phyloP scores from a whole-genome alignment of 2,888 invertebrate species.

The Flexamia atlantica region DNA sequence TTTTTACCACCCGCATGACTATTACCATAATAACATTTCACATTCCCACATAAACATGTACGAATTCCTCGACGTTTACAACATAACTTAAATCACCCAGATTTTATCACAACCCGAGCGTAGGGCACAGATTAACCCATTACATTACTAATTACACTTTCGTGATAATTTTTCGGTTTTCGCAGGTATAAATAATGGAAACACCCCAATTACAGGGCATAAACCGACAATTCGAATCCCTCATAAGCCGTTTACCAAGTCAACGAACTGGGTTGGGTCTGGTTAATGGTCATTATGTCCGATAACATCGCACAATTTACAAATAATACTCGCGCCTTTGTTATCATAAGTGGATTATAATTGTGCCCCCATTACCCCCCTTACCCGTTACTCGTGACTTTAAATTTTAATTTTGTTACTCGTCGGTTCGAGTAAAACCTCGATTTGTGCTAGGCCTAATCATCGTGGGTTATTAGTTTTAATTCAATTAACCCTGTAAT shows the following conservation, averaged over 20 bases:
- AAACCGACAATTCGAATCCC: slow-evolving; percentile 25
- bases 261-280: slow-evolving; percentile 32
- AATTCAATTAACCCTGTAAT: neutral
- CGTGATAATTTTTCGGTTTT: slow-evolving; percentile 32
- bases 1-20: too few species aligned
- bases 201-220: slow-evolving; percentile 16
- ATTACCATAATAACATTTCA: neutral
- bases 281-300: neutral
- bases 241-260: slow-evolving; percentile 36
- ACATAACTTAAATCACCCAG: neutral
- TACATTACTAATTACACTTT: slow-evolving; percentile 41
- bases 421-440: neutral
- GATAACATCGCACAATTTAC: slow-evolving; percentile 46
- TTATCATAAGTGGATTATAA: slow-evolving; percentile 55
- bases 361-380: slow-evolving; percentile 12
- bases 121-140: slow-evolving; percentile 31
- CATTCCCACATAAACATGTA: neutral
- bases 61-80: neutral
- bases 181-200: slow-evolving; percentile 49
- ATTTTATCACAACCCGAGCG: neutral
- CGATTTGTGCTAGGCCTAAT: slow-evolving; percentile 8
- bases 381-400: neutral
- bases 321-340: slow-evolving; percentile 46
- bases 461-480: slow-evolving; percentile 2
- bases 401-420: slow-evolving; percentile 1